These are phyloP conservation scores for Medauroidea extradentata DNA, from an alignment of 1,140 invertebrate genomes.

Conservation along the genomic window DNA sequence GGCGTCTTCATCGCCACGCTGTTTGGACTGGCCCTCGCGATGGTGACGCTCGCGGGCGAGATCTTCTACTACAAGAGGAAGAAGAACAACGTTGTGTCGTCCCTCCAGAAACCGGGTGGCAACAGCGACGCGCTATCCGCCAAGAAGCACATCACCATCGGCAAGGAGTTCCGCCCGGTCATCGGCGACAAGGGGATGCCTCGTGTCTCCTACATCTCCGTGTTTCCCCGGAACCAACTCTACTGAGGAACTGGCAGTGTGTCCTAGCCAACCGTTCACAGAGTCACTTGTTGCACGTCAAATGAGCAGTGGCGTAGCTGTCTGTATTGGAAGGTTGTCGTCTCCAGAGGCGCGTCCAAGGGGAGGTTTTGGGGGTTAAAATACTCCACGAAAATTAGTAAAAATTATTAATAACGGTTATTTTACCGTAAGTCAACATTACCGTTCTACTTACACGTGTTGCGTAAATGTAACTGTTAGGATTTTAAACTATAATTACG, in stretches of 20 bases:
- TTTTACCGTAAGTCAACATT: no score
- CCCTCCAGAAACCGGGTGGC: not conserved
- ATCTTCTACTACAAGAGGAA: conserved; percentile 73
- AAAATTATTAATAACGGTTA: no score
- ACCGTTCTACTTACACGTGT: no score
- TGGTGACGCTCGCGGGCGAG: conserved; percentile 74
- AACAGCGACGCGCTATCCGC: not conserved
- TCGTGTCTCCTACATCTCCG: conserved; percentile 47
- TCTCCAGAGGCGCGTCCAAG: no score
- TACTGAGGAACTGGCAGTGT: conserved; percentile 2
- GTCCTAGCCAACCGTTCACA: no score
- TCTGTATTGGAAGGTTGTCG: no score
- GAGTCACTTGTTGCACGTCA: no score
- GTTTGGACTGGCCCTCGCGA: conserved; percentile 73
- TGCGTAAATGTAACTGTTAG: no score
- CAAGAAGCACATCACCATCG: conserved; percentile 40
- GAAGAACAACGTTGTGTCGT: conserved; percentile 33
- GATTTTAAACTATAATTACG: no score
- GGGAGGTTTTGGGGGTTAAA: no score
- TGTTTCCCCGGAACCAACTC: conserved; percentile 42
- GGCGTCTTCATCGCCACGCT: conserved; percentile 86
- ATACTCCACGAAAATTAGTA: no score
- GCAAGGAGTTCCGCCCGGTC: conserved; percentile 44
- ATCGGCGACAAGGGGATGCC: conserved; percentile 33
- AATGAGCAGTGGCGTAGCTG: no score